Base-by-base conservation (phyloP, 2,113 vertebrate genomes). In the Mastomys coucha region DNA sequence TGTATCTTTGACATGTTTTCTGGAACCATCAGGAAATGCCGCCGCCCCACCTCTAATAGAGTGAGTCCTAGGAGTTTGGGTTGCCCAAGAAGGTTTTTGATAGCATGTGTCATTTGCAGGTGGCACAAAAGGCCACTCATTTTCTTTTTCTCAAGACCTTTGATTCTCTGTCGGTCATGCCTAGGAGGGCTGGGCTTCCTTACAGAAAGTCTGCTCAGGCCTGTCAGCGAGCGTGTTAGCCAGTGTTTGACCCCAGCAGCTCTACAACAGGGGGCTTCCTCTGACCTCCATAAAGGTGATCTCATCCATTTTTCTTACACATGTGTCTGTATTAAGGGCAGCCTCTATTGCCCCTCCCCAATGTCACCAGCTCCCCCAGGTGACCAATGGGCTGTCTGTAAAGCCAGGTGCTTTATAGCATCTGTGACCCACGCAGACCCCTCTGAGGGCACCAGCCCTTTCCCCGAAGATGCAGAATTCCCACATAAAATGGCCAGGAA, bases 61-160 rank as follows among this genome's bases (percentile, higher is more conserved):
- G 26, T 70, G 36, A 49, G 67, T 94, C 73, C 93, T 49, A 19
- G 33, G n/a, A 88, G 24, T 53, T 22, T 19, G n/a, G 51, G n/a
- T 45, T 90, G n/a, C 60, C 36, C 63, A 26, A 60, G n/a, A 39
- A 84, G 56, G 51, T 20, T 45, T 65, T 78, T 67, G 53, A 33
- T 60, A 5, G 4, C 28, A 56, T 9, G 0, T 84, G 4, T 70
- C 69, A 17, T 70, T 80, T 70, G 45, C 1, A 86, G 20, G 3
- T 42, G 36, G 22, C 69, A 24, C 22, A 28, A 28, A 91, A 12
- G 9, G 3, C 49, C 9, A 7, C 20, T n/a, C 7, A 42, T 82
- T 95, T 89, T 76, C 39, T 92, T 91, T 97, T 88, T 26, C 69
- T 94, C 88, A 58, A n/a, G 93, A 80, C 60, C 91, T 75, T 77